A percentile compares a stretch with the other conserved stretches of the same genome.
phyloP scores from a whole-genome alignment of 2,113 vertebrate species.

The Shinisaurus crocodilurus region DNA sequence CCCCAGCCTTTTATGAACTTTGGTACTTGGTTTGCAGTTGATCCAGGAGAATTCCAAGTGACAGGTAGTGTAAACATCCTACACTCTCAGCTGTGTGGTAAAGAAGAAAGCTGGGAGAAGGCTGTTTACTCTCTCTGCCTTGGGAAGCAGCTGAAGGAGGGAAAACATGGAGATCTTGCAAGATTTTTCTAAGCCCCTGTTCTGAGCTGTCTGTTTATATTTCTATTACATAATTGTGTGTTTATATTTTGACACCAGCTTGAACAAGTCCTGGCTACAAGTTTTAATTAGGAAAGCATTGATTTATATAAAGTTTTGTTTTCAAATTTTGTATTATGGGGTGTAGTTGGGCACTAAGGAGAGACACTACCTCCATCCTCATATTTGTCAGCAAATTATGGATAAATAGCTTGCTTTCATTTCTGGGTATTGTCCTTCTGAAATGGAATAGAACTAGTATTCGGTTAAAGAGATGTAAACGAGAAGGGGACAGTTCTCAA shows the following conservation, averaged over 20 bases:
- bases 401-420: neutral
- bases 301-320: neutral
- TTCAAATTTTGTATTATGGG: neutral
- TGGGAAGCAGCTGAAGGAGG: conserved; percentile 75
- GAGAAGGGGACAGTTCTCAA: neutral
- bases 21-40: conserved; percentile 37
- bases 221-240: conserved; percentile 24
- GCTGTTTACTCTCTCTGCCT: conserved; percentile 97
- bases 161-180: conserved; percentile 25
- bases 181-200: conserved; percentile 12
- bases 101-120: conserved; percentile 93
- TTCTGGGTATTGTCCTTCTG: neutral
- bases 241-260: conserved; percentile 20
- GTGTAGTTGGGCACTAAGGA: neutral
- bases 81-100: conserved; percentile 96
- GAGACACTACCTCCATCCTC: neutral
- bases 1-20: conserved; percentile 31
- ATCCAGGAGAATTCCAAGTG: conserved; percentile 77
- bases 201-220: conserved; percentile 8
- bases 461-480: neutral
- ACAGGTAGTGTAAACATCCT: conserved; percentile 99
- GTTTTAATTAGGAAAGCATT: conserved; percentile 3
- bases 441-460: neutral
- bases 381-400: neutral
- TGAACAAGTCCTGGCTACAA: neutral